These are phyloP conservation scores for Heliconius hortense DNA, from an alignment of 2,888 invertebrate genomes.

Conservation along the genomic window DNA sequence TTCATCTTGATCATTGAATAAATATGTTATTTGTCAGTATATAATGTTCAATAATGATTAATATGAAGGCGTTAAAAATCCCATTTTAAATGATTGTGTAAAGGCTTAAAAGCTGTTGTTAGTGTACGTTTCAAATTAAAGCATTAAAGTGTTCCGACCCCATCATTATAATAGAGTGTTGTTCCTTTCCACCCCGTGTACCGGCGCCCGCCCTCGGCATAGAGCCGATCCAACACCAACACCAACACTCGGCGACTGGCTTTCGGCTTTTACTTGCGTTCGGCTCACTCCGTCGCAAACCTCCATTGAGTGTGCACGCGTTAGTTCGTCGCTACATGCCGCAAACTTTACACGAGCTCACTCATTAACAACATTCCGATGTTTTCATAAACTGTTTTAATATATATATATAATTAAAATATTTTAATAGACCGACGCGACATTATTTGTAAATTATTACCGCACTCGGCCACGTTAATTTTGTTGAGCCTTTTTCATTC, in stretches of 20 bases:
- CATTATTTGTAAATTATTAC: conserved; percentile 15
- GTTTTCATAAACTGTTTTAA: conserved; percentile 29
- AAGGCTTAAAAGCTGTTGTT: conserved; percentile 52
- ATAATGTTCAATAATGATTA: background rate
- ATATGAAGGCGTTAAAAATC: conserved; percentile 36
- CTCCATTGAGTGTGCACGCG: conserved; percentile 55
- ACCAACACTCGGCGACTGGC: conserved; percentile 41
- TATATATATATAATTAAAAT: too few relatives aligned
- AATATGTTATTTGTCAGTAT: background rate
- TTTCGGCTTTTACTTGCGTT: conserved; percentile 43
- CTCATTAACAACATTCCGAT: conserved; percentile 47
- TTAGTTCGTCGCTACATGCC: conserved; percentile 40
- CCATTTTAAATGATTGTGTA: conserved; percentile 32
- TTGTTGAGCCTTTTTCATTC: conserved; percentile 28
- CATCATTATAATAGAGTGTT: conserved; percentile 82
- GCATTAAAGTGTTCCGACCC: conserved; percentile 81
- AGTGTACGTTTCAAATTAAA: conserved; percentile 81
- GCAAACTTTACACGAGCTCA: conserved; percentile 75
- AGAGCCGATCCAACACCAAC: conserved; percentile 40
- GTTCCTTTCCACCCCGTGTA: conserved; percentile 74
- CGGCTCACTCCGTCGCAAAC: conserved; percentile 70
- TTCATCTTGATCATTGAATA: background rate
- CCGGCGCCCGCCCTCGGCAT: conserved; percentile 59
- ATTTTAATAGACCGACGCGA: conserved; percentile 20
- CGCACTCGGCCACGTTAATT: background rate